These are phyloP conservation scores for Phasia obesa DNA, from an alignment of 2,888 invertebrate genomes.

Conservation along the genomic window DNA sequence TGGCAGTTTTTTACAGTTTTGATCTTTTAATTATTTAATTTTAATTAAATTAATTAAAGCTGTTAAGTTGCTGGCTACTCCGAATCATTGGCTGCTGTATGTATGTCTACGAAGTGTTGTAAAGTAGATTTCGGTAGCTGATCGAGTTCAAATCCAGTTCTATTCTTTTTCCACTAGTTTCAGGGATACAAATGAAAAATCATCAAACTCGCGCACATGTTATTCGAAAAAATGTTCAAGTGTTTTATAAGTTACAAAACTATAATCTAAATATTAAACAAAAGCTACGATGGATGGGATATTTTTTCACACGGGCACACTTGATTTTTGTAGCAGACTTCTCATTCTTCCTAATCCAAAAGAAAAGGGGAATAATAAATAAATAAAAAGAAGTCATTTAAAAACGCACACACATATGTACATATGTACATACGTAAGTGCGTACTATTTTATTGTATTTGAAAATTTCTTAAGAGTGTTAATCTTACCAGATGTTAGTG, in stretches of 20 bases:
- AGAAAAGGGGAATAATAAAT: neutral
- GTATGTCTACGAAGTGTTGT: no score
- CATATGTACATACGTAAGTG: neutral
- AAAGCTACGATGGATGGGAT: neutral
- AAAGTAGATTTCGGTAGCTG: no score
- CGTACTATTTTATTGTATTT: conserved; percentile 29
- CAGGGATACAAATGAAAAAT: no score
- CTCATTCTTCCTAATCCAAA: neutral
- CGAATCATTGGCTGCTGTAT: no score
- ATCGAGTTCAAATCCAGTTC: no score
- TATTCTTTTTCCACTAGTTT: no score
- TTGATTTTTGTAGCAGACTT: conserved; percentile 12
- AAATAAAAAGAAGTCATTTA: conserved; percentile 28
- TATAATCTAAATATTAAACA: conserved; percentile 14
- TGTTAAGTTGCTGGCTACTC: no score
- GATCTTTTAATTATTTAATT: no score
- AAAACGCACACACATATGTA: neutral
- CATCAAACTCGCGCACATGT: no score
- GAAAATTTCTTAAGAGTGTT: conserved; percentile 76
- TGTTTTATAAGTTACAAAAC: neutral
- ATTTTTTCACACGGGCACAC: conserved; percentile 48
- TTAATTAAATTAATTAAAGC: no score
- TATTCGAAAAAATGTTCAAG: neutral
- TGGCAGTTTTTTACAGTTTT: no score
- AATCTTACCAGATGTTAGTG: conserved; percentile 82